Evolutionary conservation across 2,113 vertebrate species (phyloP).

Genomic region (Pseudopodoces humilis): DNA sequence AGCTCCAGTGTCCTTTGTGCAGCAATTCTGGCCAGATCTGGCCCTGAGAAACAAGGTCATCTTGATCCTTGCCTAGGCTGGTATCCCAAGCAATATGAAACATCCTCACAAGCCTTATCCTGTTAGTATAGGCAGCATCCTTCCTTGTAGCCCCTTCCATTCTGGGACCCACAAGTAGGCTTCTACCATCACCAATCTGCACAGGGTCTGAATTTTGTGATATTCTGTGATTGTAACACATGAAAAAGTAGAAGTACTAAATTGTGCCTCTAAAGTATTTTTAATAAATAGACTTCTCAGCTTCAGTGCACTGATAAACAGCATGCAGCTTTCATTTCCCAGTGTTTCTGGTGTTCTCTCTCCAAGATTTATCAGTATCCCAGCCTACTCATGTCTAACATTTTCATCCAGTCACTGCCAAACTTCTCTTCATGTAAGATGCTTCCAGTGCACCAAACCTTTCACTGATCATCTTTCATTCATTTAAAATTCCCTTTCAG

Average conservation of each 20-base stretch:
- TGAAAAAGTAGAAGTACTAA: not conserved
- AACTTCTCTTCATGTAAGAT: not conserved
- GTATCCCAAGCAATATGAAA: not conserved
- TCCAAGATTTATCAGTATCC: not conserved
- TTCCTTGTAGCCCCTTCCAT: not conserved
- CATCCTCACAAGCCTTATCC: not conserved
- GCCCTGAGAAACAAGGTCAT: not conserved
- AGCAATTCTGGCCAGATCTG: not conserved
- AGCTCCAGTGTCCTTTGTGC: not conserved
- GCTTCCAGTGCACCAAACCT: not conserved
- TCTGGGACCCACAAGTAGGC: not conserved
- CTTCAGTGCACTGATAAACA: not conserved
- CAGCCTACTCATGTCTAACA: not conserved
- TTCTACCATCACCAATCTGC: not conserved
- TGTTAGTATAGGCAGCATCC: not conserved
- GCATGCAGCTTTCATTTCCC: not conserved
- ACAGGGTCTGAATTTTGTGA: not conserved
- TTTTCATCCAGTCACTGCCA: not conserved
- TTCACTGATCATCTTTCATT: not conserved
- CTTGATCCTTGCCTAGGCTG: not conserved
- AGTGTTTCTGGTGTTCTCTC: not conserved
- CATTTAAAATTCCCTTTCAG: not conserved
- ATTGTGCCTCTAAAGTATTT: not conserved
- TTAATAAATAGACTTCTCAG: not conserved
- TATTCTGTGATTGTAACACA: not conserved